phyloP scores from a whole-genome alignment of 2,113 vertebrate species.

The Prinia subflava region DNA sequence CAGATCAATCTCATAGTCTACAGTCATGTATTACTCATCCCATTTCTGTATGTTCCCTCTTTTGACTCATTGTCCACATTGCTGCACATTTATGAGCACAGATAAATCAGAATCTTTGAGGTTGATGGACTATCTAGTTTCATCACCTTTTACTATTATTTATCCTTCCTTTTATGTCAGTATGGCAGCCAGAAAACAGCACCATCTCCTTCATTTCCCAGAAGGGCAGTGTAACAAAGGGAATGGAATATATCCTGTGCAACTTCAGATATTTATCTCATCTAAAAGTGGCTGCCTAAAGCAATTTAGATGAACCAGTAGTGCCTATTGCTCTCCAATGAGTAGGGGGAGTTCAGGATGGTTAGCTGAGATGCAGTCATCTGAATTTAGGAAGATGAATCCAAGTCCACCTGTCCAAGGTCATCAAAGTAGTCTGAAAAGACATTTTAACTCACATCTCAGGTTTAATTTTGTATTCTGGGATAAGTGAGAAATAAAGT shows the following conservation, averaged over 20 bases:
- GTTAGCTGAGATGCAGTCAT: neutral
- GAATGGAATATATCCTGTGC: neutral
- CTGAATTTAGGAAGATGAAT: neutral
- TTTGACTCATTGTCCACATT: constrained; percentile 1
- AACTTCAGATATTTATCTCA: neutral
- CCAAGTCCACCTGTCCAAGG: neutral
- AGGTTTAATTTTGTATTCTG: neutral
- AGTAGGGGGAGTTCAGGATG: neutral
- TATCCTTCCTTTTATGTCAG: neutral
- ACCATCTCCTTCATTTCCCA: neutral
- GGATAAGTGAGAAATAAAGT: neutral
- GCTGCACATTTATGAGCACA: neutral
- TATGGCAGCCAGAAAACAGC: neutral
- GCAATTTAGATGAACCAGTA: neutral
- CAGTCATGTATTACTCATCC: neutral
- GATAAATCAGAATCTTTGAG: constrained; percentile 30
- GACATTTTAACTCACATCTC: neutral
- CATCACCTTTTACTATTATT: constrained; percentile 36
- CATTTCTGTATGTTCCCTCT: neutral
- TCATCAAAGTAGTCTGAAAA: neutral
- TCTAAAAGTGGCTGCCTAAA: neutral
- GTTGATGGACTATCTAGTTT: constrained; percentile 1
- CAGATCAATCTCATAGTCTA: neutral
- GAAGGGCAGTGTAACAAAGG: neutral
- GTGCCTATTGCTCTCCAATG: neutral